phyloP scores from a whole-genome alignment of 1,140 invertebrate species.

The Cotesia chilonis region DNA sequence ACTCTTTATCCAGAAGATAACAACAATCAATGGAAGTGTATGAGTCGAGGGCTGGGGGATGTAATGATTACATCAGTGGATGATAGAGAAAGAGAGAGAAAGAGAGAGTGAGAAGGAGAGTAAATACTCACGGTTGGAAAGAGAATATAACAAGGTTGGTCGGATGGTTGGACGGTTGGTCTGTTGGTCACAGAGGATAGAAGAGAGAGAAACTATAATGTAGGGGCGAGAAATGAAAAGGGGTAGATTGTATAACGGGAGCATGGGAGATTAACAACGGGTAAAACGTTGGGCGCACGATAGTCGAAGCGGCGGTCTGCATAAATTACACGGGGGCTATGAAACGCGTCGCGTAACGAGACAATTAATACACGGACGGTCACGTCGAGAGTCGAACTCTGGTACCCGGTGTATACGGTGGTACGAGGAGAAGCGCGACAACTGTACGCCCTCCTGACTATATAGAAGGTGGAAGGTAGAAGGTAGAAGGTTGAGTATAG shows the following conservation, averaged over 20 bases:
- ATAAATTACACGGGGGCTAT: slow-evolving; percentile 39
- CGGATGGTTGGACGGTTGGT: too few species aligned
- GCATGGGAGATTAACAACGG: slow-evolving; percentile 21
- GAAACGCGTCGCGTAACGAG: slow-evolving; percentile 41
- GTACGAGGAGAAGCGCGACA: slow-evolving; percentile 26
- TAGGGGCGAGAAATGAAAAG: not conserved
- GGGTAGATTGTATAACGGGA: not conserved
- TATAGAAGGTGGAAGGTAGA: too few species aligned
- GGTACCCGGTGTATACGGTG: not conserved
- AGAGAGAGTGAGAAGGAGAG: too few species aligned
- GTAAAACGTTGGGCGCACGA: slow-evolving; percentile 29
- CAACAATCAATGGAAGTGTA: too few species aligned
- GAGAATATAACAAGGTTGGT: too few species aligned
- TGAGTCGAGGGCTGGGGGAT: too few species aligned
- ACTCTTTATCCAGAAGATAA: too few species aligned
- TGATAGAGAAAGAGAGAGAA: too few species aligned
- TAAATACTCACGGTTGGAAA: too few species aligned
- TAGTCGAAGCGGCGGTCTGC: slow-evolving; percentile 40
- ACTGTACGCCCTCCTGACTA: not conserved
- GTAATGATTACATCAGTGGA: too few species aligned
- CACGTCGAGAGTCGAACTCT: slow-evolving; percentile 10
- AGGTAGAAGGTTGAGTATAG: too few species aligned
- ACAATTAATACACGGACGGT: slow-evolving; percentile 44
- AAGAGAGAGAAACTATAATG: not conserved
- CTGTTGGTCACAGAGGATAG: not conserved